Evolutionary conservation across 2,113 vertebrate genomes (phyloP), one percentile per base, ranked within the genome.

Genomic region (Myrmecophaga tridactyla): DNA sequence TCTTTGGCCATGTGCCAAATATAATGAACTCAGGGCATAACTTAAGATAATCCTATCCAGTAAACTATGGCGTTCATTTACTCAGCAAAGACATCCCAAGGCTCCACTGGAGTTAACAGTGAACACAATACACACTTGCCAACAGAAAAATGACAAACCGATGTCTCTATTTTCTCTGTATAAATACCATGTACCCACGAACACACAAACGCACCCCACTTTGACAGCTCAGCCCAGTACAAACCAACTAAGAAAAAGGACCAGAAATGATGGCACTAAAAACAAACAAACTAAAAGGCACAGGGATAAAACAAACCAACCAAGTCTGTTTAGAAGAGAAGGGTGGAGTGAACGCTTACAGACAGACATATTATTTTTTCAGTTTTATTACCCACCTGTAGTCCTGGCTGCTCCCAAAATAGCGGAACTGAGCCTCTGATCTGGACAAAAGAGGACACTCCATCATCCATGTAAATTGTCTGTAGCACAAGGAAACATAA

Each of bases 401-500:
- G 96, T 29, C 97, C 95, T 0, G 95, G 98, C 95, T 99, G 99
- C 95, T 99, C 98, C 99, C 98, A 99, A 69, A 99, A 99, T 82
- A 99, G 97, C 0, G 98, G 98, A 69, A 98, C 98, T 3, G 98
- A 99, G 51, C 99, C 98, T 97, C 99, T 97, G 97, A 99, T 98
- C 96, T 99, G 98, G 92, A 99, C 98, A 96, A 99, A 99, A 67
- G 99, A 99, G 34, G 99, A 99, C 60, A 99, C 94, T 3, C 98
- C 98, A 90, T 98, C 98, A 87, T 99, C 98, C 98, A 99, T 98
- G 98, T 98, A 98, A 94, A 99, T 98, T 1, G 98, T 98, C 99
- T 99, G 97, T 7, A 69, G 94, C 62, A 82, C 27, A 94, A 89
- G 96, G 95, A 86, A 60, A 96, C 94, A 97, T 14, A 48, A 85